Evolutionary conservation across 35 echinoderm and acorn worm species (phyloP).

Genomic region (Ophioderma brevispina): DNA sequence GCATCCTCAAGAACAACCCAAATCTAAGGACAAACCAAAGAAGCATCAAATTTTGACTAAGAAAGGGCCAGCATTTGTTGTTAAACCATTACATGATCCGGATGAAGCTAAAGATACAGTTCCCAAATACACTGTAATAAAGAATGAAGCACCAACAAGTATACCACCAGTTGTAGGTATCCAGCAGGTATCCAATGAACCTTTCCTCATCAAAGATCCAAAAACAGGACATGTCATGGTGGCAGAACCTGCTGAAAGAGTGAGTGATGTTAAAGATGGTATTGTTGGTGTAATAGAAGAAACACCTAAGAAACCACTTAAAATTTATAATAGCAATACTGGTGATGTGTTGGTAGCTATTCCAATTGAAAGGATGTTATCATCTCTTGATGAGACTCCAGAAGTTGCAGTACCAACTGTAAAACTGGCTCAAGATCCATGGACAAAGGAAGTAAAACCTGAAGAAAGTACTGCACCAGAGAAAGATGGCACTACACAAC

Average conservation of each 20-base stretch:
- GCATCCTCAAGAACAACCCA: neutral
- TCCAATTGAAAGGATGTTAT: conserved; percentile 15
- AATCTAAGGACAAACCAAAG: neutral
- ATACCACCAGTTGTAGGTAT: neutral
- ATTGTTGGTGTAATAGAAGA: neutral
- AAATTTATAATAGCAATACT: neutral
- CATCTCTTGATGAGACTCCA: neutral
- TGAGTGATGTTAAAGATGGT: neutral
- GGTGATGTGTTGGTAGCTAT: neutral
- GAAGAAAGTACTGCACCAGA: neutral
- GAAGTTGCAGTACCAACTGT: neutral
- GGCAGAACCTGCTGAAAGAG: conserved; percentile 19
- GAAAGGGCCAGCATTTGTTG: conserved; percentile 43
- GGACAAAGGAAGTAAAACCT: neutral
- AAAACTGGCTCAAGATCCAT: no score
- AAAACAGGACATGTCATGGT: neutral
- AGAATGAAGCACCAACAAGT: neutral
- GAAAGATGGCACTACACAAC: neutral
- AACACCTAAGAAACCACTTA: neutral
- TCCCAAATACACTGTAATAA: conserved; percentile 16
- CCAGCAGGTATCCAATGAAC: neutral
- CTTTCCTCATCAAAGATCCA: conserved; percentile 22
- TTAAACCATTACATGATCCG: conserved; percentile 53
- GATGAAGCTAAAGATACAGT: no score
- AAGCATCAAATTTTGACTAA: conserved; percentile 15